Percentiles rank a stretch among this genome's conserved stretches.
These are phyloP conservation scores for Ameiurus melas DNA, from an alignment of 2,113 vertebrate genomes.

Conservation along the genomic window DNA sequence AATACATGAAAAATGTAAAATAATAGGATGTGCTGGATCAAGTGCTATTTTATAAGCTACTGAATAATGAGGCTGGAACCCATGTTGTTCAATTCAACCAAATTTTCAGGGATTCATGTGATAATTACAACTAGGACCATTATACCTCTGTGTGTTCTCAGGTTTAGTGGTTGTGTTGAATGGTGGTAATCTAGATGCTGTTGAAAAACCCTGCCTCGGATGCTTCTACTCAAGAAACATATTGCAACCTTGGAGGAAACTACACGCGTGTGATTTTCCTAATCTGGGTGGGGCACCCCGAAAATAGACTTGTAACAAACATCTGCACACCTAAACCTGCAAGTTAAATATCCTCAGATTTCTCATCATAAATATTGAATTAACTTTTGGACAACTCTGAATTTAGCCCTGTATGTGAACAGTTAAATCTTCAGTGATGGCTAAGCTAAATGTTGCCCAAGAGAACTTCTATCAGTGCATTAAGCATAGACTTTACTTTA, in stretches of 20 bases:
- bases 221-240: background rate
- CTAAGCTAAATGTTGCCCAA: background rate
- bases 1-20: background rate
- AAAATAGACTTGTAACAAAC: background rate
- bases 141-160: background rate
- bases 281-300: background rate
- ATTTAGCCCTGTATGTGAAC: background rate
- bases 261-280: background rate
- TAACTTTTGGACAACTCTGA: background rate
- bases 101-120: background rate
- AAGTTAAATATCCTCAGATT: background rate
- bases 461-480: background rate
- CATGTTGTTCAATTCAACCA: background rate
- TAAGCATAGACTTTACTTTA: conserved; percentile 85
- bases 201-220: background rate
- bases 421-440: background rate
- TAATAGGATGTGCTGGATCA: background rate
- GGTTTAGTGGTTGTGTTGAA: background rate
- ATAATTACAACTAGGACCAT: background rate
- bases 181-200: background rate
- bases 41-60: background rate
- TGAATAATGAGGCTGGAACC: background rate
- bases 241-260: background rate
- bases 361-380: background rate
- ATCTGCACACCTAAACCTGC: background rate